Base-by-base conservation (phyloP, 2,888 invertebrate species). In the Watsonalla binaria region DNA sequence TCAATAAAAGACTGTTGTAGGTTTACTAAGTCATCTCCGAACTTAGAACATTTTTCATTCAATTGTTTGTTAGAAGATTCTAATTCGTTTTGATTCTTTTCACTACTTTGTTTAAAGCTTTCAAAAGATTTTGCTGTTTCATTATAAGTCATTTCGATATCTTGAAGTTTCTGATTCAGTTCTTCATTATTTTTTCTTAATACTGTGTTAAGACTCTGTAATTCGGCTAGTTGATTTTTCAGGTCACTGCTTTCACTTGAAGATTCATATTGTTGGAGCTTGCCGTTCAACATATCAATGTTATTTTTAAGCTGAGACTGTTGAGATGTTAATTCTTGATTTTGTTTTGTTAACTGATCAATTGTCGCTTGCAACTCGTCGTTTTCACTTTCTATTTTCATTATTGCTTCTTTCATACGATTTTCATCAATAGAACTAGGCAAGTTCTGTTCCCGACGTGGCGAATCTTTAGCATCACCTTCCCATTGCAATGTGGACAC, bases 401-500 rank as follows among this genome's bases (percentile, higher is more conserved):
- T 46, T 42, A 89, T 66, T 61, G 89, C 86, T 51, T 82, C 74
- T 65, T 73, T 71, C 7, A 73, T 59, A 59, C 67, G 64, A 56
- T 65, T 63, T 53, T 69, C 63, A 54, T 66, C 58, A 9, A 56
- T 60, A n/a, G 59, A 9, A 5, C 34, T 15, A 13, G 54, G 42
- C 50, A 59, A 6, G 33, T n/a, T 46, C 6, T 42, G 42, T 62
- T 73, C 69, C 51, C 70, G 72, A 49, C 62, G 63, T 33, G 74
- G 72, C 2, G 70, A 64, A 50, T 81, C 76, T 67, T 81, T 84
- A 33, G 63, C 50, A 24, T 83, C 81, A 24, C 66, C 70, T 52
- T 68, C 78, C 87, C 86, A 86, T 52, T 90, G 85, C 35, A 87
- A 60, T 1, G 82, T 70, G 5, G 83, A 92, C 7, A 96, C 73